Base-by-base conservation (phyloP, 1,140 invertebrate genomes). In the Hyles vespertilio region DNA sequence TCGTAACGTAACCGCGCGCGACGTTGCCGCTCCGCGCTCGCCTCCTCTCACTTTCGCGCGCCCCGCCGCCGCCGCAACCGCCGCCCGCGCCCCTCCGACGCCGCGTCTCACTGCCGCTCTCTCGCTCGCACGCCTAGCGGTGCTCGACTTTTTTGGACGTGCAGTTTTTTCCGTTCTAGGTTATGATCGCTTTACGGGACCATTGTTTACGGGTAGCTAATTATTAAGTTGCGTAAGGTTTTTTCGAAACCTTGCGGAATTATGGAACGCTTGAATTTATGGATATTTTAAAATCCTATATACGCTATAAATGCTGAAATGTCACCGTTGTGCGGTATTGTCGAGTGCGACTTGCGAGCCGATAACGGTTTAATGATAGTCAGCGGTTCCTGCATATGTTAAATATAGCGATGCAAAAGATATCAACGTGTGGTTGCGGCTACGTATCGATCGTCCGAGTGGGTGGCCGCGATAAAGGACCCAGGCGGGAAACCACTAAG, bases 31-130 rank as follows among this genome's bases (percentile, higher is more conserved):
- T 63, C 67, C 63, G 72, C 67, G 61, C 65, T 84, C 69, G 78
- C 77, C 72, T 84, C 85, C 82, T 88, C 85, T 88, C 85, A 88
- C 85, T 87, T 87, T 86, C 83, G 81, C 79, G 81, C 73, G 55
- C 63, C 45, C 53, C 60, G 50, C 72, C 59, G 58, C 76, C 76
- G 46, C 55, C 73, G 55, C 65, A 81, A 22, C 73, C 9, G 53
- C 73, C 11, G 12, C 11, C 67, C 61, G 65, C 80, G 74, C 61
- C 73, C 45, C 67, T 81, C 76, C 8, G 59, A 68, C 72, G 75
- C 22, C 22, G 22, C 22, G 9, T 52, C 51, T 80, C 80, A 81
- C 56, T 65, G 47, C 51, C 58, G 47, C 73, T 59, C 57, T 78
- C 77, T 56, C 74, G 56, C 64, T 82, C 74, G 33, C 63, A 69